These are phyloP conservation scores for Baccha elongata DNA, from an alignment of 2,888 invertebrate species.

Conservation along the genomic window DNA sequence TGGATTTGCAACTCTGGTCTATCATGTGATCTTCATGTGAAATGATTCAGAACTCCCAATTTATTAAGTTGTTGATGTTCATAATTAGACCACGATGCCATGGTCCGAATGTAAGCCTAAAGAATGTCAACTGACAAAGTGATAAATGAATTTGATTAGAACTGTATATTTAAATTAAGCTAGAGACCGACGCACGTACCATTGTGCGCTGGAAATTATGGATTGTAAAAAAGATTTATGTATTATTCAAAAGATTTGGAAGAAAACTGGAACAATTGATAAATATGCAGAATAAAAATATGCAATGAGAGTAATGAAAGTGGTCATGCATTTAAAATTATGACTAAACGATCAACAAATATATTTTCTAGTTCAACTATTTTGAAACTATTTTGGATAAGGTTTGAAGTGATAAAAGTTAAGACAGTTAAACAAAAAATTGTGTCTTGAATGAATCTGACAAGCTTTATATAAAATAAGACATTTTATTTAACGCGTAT, in stretches of 20 bases:
- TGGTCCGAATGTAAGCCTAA: neutral
- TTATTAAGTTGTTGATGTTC: slow-evolving; percentile 6
- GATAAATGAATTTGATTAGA: slow-evolving; percentile 30
- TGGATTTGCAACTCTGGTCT: slow-evolving; percentile 3
- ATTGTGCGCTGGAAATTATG: neutral
- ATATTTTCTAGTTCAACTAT: too few relatives aligned
- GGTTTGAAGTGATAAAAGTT: too few relatives aligned
- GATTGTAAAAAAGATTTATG: too few relatives aligned
- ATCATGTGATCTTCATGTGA: slow-evolving; percentile 1
- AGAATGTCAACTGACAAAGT: slow-evolving; percentile 22
- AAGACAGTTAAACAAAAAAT: too few relatives aligned
- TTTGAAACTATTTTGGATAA: too few relatives aligned
- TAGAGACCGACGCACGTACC: neutral
- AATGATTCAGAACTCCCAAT: neutral
- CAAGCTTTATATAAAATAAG: too few relatives aligned
- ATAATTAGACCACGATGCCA: slow-evolving; percentile 7
- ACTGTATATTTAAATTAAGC: slow-evolving; percentile 18
- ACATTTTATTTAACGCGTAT: too few relatives aligned
- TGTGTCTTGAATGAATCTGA: too few relatives aligned
- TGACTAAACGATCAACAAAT: neutral
- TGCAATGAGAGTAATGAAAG: neutral
- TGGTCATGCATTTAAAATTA: neutral
- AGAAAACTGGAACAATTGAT: neutral
- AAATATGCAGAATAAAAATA: neutral
- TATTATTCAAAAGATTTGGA: slow-evolving; percentile 1